Evolutionary conservation across 2,797 vertebrate genomes (phyloP), one percentile per base, ranked within the genome.

Genomic region (Tokudaia muenninki): DNA sequence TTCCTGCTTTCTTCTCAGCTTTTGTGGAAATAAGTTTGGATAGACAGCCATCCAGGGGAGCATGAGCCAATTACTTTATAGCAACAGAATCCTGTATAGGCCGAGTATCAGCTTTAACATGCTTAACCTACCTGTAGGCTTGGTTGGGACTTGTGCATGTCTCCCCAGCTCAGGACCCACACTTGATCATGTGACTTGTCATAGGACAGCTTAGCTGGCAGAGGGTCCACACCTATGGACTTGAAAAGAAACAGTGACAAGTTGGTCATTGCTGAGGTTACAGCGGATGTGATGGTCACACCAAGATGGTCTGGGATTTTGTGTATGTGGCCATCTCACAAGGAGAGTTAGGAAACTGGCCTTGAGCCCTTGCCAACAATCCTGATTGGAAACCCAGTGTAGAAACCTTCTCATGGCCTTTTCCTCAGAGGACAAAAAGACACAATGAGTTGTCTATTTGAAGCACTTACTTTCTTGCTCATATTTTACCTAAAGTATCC

Each of bases 111-210:
- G 34, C 22, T 22, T 87, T 17, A 37, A 16, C 0, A 8, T 55
- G 44, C n/a, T 95, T 86, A 75, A 96, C 98, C 86, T 89, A 99
- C 99, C 99, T 99, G 99, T 80, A 99, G 98, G 0, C 99, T 99
- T 24, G 99, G 99, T 2, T 98, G 99, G 37, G 99, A 99, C 88
- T 98, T 99, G 96, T 97, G 98, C 98, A 98, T 97, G 55, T 99
- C 98, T 0, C 99, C 99, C 99, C 99, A 99, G 96, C 99, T 99
- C 41, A 99, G 99, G 84, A 99, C 99, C 99, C 99, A 99, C 57
- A 99, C 99, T 97, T 99, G 99, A 98, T 99, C 99, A 63, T 99
- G 99, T 74, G 99, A 99, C 98, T 99, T 99, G 98, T 99, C 99
- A 1, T 99, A 99, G 92, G 99, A 98, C 96, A 99, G 98, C 98